Conservation (phyloP, 2,797 vertebrate species). For the Taenioides sp. region DNA sequence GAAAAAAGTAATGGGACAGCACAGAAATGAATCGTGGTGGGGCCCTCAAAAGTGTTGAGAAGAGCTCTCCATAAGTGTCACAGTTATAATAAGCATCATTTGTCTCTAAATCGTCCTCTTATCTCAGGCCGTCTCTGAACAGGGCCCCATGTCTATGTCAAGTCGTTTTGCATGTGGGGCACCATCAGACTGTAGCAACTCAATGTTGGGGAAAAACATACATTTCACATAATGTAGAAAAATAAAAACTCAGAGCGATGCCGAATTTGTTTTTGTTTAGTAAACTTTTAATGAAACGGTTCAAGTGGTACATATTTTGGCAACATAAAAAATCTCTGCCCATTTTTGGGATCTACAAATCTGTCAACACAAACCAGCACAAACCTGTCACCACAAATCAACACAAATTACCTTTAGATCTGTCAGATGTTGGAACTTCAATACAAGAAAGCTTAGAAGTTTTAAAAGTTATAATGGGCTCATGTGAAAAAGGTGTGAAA, state of each 20-base stretch:
- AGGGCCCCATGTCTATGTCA: constrained; percentile 3
- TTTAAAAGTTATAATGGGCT: neutral
- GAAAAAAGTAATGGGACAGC: constrained; percentile 45
- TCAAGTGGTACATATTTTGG: neutral
- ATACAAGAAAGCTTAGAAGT: neutral
- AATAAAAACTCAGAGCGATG: neutral
- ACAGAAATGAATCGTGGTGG: constrained; percentile 47
- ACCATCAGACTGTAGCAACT: neutral
- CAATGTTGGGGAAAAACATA: neutral
- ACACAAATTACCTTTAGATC: neutral
- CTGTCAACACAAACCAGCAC: too few relatives aligned
- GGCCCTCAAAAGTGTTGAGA: constrained; percentile 32
- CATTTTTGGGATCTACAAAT: neutral
- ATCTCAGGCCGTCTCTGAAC: constrained; percentile 11
- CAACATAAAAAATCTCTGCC: neutral
- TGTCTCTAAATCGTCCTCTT: constrained; percentile 34
- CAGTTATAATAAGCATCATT: constrained; percentile 44
- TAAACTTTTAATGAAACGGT: neutral
- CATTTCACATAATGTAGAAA: neutral
- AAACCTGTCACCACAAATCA: too few relatives aligned
- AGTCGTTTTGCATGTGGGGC: neutral
- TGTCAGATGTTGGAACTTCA: neutral
- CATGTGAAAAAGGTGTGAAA: neutral
- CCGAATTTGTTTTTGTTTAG: neutral
- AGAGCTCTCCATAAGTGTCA: constrained; percentile 29